Evolutionary conservation across 2,797 vertebrate species (phyloP), one percentile per base, ranked within the genome.

Genomic region (Sebastes minor): DNA sequence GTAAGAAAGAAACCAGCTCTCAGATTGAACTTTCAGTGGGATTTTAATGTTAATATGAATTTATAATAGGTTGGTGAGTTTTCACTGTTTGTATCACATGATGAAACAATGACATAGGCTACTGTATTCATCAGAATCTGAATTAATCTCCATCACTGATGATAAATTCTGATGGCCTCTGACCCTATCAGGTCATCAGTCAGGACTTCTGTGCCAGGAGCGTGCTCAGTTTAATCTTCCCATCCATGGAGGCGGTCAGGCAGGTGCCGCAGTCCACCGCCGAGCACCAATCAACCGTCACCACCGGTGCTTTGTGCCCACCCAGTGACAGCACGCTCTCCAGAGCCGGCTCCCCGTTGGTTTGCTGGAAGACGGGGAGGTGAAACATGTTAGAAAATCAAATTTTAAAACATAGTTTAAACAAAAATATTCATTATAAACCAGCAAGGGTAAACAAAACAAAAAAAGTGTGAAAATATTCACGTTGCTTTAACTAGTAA

Each of bases 241-340:
- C 98, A 0, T 99, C 98, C 98, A 99, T 99, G 22, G 98, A 99
- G 42, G 98, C 98, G 0, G 98, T 99, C 72, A 99, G 96, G 87
- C 98, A 99, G 57, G 97, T 99, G 49, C 98, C 98, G 0, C 98
- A 99, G 93, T 99, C 98, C 95, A 99, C 95, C 0, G 98, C 98
- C 0, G 97, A 98, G 93, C 97, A 97, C 98, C 98, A 99, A 12
- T 99, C 98, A 25, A 99, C 97, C 0, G 98, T 99, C 86, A 99
- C 98, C 85, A 99, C 98, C 0, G 98, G 98, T 1, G 98, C 98
- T 87, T 97, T 96, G 91, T 99, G 98, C 12, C 98, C 98, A 0
- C 97, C 97, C 32, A 99, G 93, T 12, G 97, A 96, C 88, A 99
- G 89, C 76, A 98, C 96, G 27, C 91, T 97, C 76, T 98, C 97